phyloP scores from a whole-genome alignment of 30 jellyfish, hydroid and myxozoan species.

The Chrysaora quinquecirrha region DNA sequence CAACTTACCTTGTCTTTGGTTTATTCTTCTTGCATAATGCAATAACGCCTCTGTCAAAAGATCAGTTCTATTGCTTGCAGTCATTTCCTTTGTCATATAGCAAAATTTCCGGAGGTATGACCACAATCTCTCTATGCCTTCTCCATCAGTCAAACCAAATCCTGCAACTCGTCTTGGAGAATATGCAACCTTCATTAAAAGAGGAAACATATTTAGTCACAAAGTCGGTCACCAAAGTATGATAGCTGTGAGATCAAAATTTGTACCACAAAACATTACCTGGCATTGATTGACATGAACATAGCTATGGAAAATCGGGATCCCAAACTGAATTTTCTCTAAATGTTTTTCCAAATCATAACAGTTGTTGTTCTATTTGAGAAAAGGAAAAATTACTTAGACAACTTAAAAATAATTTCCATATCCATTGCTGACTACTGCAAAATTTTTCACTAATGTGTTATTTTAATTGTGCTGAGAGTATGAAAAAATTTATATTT shows the following conservation, averaged over 20 bases:
- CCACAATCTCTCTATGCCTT: conserved; percentile 65
- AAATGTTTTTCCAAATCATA: neutral
- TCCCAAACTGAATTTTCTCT: conserved; percentile 31
- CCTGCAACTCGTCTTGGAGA: conserved; percentile 4
- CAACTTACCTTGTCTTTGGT: conserved; percentile 3
- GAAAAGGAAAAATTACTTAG: too few relatives aligned
- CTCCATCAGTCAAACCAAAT: conserved; percentile 66
- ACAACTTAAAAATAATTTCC: too few relatives aligned
- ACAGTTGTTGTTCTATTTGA: neutral
- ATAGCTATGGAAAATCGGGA: conserved; percentile 51
- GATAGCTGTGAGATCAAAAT: neutral
- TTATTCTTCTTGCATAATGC: conserved; percentile 36
- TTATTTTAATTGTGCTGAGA: neutral
- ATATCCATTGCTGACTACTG: neutral
- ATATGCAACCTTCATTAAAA: neutral
- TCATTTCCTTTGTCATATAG: conserved; percentile 56
- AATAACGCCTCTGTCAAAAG: conserved; percentile 33
- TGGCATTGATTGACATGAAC: conserved; percentile 51
- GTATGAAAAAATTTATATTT: neutral
- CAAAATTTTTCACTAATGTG: neutral
- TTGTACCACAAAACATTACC: too few relatives aligned
- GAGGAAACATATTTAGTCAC: neutral
- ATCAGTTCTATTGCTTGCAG: conserved; percentile 34
- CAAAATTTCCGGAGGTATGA: conserved; percentile 45
- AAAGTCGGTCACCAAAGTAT: neutral